Percentiles rank a stretch among this genome's conserved stretches.
Conservation (phyloP, 2,888 invertebrate species). For the Drosophila siamana region DNA sequence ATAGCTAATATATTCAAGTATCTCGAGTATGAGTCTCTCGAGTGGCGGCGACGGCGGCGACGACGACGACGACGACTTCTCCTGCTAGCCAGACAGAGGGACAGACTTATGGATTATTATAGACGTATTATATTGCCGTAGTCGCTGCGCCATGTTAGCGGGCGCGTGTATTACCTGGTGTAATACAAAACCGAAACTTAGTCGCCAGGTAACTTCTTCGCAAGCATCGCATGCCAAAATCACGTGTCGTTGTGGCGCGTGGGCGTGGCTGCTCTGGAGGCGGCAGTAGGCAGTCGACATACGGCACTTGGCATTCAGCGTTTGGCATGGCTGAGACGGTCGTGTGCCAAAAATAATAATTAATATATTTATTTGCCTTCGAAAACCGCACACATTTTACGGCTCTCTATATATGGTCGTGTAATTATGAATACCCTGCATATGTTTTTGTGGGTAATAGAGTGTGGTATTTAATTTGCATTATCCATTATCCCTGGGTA, state of each 20-base stretch:
- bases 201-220: conserved; percentile 53
- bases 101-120: conserved; percentile 5
- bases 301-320: conserved; percentile 27
- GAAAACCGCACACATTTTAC: conserved; percentile 12
- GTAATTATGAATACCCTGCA: conserved; percentile 27
- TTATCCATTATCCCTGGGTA: background rate
- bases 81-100: conserved; percentile 5
- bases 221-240: conserved; percentile 13
- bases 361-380: conserved; percentile 35
- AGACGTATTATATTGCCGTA: background rate
- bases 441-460: background rate
- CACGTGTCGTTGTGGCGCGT: conserved; percentile 43
- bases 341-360: conserved; percentile 72
- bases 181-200: conserved; percentile 47
- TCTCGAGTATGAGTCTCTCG: conserved; percentile 8
- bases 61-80: background rate
- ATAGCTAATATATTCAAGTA: conserved; percentile 35
- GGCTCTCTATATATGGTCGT: conserved; percentile 28
- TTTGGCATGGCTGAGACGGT: conserved; percentile 30
- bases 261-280: conserved; percentile 10
- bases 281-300: background rate
- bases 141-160: conserved; percentile 1
- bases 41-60: background rate
- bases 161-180: conserved; percentile 5
- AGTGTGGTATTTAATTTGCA: background rate